These are phyloP conservation scores for Colinus virginianus DNA, from an alignment of 2,113 vertebrate genomes.

Conservation along the genomic window DNA sequence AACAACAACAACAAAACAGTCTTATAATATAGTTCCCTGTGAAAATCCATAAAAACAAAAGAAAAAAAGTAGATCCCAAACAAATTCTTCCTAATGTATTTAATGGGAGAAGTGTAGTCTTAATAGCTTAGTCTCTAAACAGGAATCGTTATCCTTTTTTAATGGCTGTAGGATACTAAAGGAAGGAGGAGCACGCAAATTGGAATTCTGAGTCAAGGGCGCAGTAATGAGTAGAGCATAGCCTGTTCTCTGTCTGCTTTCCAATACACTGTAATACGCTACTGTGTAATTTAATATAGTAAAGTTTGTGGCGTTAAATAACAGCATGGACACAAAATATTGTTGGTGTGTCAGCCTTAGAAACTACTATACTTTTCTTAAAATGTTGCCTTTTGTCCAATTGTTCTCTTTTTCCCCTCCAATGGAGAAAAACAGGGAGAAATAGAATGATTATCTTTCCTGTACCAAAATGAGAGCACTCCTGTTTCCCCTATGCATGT, in stretches of 20 bases:
- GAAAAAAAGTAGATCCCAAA: neutral
- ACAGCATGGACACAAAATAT: conserved; percentile 29
- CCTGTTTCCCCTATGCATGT: neutral
- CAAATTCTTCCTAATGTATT: neutral
- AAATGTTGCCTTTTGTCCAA: neutral
- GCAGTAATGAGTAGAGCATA: neutral
- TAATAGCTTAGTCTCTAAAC: neutral
- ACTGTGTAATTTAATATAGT: conserved; percentile 31
- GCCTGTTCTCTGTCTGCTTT: neutral
- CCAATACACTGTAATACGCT: neutral
- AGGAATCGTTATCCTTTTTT: neutral
- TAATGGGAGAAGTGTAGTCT: neutral
- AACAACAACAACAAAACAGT: neutral
- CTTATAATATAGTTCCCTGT: neutral
- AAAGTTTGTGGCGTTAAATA: conserved; percentile 17
- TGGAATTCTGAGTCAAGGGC: conserved; percentile 3
- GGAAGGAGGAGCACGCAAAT: neutral
- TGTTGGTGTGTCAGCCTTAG: neutral
- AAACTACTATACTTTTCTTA: neutral
- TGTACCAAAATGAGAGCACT: neutral
- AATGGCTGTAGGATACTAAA: neutral
- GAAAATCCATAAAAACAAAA: neutral
- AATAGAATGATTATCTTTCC: neutral
- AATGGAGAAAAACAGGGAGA: neutral
- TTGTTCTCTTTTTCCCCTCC: neutral